A percentile compares a stretch with the other conserved stretches of the same genome.
Conservation (phyloP, 2,113 vertebrate genomes). For the human region GRCh38 chr2:184875001-184875500, state of each 20-base stretch:
- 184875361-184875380: neutral
- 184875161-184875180: neutral
- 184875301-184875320: neutral
- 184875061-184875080: neutral
- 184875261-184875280: no score
- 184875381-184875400: neutral
- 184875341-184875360: neutral
- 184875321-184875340: neutral
- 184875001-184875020: neutral
- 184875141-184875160: neutral
- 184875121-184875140: neutral
- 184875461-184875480: no score
- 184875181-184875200: neutral
- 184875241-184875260: neutral
- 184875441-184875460: neutral
- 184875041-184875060: neutral
- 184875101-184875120: neutral
- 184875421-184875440: neutral
- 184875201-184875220: neutral
- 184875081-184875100: neutral
- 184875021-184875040: neutral
- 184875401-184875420: neutral
- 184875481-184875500: no score
- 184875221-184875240: neutral
- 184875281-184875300: neutral